Percentiles rank a stretch among this genome's conserved stretches.
These are phyloP conservation scores for Idaea biselata DNA, from an alignment of 2,888 invertebrate genomes.

Conservation along the genomic window DNA sequence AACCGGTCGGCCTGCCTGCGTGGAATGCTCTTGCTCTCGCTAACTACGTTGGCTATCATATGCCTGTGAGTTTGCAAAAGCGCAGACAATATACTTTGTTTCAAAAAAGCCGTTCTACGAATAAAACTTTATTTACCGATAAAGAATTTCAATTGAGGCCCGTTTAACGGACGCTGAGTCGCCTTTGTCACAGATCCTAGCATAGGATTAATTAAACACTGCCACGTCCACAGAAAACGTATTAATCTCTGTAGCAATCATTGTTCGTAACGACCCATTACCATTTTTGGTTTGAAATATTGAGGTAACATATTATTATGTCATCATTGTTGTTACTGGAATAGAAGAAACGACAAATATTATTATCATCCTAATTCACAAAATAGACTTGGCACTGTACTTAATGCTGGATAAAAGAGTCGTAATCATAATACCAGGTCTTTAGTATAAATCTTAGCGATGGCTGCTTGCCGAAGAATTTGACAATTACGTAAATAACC, in stretches of 20 bases:
- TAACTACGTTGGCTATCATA: constrained; percentile 56
- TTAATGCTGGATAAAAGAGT: neutral
- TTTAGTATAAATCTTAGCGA: constrained; percentile 1
- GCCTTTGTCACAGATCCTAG: constrained; percentile 32
- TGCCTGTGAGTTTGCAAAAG: constrained; percentile 55
- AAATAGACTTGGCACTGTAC: neutral
- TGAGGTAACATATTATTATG: constrained; percentile 17
- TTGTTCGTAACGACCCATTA: constrained; percentile 21
- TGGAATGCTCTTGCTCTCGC: constrained; percentile 72
- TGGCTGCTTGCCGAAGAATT: constrained; percentile 40
- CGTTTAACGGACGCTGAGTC: constrained; percentile 33
- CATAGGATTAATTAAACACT: constrained; percentile 37
- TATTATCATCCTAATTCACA: neutral
- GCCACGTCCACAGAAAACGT: constrained; percentile 29
- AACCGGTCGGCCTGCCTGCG: constrained; percentile 70
- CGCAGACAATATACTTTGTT: constrained; percentile 64
- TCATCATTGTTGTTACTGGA: constrained; percentile 22
- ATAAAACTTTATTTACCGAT: constrained; percentile 22
- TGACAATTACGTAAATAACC: constrained; percentile 35
- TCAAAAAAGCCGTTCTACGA: constrained; percentile 23
- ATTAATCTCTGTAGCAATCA: constrained; percentile 24
- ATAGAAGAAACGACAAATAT: constrained; percentile 16
- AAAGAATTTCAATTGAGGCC: constrained; percentile 36
- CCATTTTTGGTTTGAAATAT: constrained; percentile 26
- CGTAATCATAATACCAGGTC: neutral